Base-by-base conservation (phyloP, 2,888 invertebrate species). In the Palloptera scutellata region DNA sequence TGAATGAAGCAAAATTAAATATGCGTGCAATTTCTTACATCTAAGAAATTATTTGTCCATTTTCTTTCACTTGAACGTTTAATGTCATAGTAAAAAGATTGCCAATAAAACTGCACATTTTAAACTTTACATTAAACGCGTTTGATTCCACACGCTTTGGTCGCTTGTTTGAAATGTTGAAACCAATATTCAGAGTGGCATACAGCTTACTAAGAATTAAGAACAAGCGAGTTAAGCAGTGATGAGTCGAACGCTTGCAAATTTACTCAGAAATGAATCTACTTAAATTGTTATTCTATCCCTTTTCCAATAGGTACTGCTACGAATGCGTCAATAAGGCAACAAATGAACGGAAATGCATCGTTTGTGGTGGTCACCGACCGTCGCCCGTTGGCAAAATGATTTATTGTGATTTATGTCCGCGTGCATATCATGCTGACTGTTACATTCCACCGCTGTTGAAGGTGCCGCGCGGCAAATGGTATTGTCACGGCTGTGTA, bases 261-360 rank as follows among this genome's bases (percentile, higher is more conserved):
- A 6, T 30, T 30, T 4, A 51, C 2, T 61, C 8, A 15, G 48
- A 30, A 2, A 1, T 12, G 17, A 30, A 5, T 53, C 1, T 53
- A 53, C 19, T 17, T 11, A 15, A 53, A 53, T 53, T 11, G 1
- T 17, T 11, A 4, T 41, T 58, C 52, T 41, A 4, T 40, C 12
- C 60, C 15, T 42, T 15, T 51, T 41, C 19, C 67, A 75, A 1
- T 70, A 94, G 94, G 94, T 98, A 95, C 85, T 98, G 97, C 86
- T 96, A 93, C 87, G 96, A 96, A 81, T 98, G 97, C 86, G 91
- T 94, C 86, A 94, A 95, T 86, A 95, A 96, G 86, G 96, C 95
- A 6, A 93, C 96, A 30, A 96, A 96, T 42, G 94, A 95, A 80
- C 89, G 95, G 67, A 95, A 95, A 81, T 98, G 98, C 86, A 93